Evolutionary conservation across 2,888 invertebrate species (phyloP).

Genomic region (Pollenia labialis): DNA sequence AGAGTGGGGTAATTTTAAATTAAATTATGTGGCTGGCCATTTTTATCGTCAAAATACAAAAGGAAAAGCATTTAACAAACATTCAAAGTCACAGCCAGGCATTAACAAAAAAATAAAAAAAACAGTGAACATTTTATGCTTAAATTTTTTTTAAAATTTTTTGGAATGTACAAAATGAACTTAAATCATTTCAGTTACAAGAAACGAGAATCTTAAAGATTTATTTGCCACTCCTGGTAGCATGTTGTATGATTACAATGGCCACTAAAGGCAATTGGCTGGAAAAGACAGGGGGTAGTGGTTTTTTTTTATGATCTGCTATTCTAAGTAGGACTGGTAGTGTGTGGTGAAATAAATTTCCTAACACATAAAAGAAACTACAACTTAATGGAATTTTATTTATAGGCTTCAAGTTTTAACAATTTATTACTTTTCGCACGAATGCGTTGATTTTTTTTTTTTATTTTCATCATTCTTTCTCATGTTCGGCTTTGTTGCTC

Average conservation of each 20-base stretch:
- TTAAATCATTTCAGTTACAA: neutral
- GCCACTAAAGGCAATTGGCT: constrained; percentile 22
- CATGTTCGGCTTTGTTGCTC: neutral
- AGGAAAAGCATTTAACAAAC: no score
- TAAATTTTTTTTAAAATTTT: no score
- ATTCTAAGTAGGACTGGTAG: neutral
- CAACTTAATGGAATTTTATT: constrained; percentile 74
- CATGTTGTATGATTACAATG: constrained; percentile 17
- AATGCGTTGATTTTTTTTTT: constrained; percentile 58
- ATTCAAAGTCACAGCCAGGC: no score
- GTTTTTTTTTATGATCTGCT: neutral
- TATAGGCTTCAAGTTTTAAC: constrained; percentile 75
- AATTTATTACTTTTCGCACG: constrained; percentile 75
- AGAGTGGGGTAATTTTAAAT: no score
- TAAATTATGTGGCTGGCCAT: no score
- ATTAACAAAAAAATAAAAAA: no score
- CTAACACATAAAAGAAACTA: constrained; percentile 29
- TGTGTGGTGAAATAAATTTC: constrained; percentile 12
- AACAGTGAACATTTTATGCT: no score
- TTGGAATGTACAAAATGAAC: neutral
- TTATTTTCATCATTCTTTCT: constrained; percentile 34
- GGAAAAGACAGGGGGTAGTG: neutral
- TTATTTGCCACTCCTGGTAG: constrained; percentile 30
- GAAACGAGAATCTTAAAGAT: neutral
- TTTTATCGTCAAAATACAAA: no score